Base-by-base conservation (phyloP, 2,113 vertebrate species). In the Silurus asotus region DNA sequence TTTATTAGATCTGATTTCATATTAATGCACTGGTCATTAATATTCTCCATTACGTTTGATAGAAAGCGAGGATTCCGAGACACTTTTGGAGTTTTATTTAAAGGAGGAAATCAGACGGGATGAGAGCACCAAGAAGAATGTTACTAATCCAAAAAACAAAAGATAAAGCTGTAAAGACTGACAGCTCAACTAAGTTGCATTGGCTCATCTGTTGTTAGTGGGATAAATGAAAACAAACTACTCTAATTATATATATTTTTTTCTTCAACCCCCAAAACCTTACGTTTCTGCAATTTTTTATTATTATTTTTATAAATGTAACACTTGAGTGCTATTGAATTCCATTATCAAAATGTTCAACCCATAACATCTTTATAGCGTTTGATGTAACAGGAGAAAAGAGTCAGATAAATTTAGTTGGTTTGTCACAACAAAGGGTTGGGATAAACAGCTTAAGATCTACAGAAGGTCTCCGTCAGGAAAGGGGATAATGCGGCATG, bases 371-470 rank as follows among this genome's bases (percentile, higher is more conserved):
- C 8, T 83, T 23, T 45, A 59, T 19, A 65, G 64, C 7, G 37
- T 28, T 75, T 62, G 69, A 49, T 37, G 15, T 65, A 53, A 53
- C 59, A 82, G 15, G 48, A 76, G 49, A 64, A 64, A 62, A 53
- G 17, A 45, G n/a, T 23, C 37, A 7, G 58, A 49, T 59, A 17
- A 72, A 81, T 37, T 86, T 69, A 81, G 64, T 9, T 45, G 53
- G 78, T 61, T 87, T 82, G 85, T 82, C 48, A 61, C 48, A 37
- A 25, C 72, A 28, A 78, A 75, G 58, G 51, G n/a, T 55, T 8
- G 4, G 75, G 75, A 69, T 86, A 62, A 86, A 82, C 79, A n/a
- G 48, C 19, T 87, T 61, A 76, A 65, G 86, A 49, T 67, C 51
- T 76, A 45, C 72, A 76, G 70, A 56, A 82, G 67, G 25, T 64